Evolutionary conservation across 2,888 invertebrate genomes (phyloP), one percentile per base, ranked within the genome.

Genomic region (Trachelus stipa): DNA sequence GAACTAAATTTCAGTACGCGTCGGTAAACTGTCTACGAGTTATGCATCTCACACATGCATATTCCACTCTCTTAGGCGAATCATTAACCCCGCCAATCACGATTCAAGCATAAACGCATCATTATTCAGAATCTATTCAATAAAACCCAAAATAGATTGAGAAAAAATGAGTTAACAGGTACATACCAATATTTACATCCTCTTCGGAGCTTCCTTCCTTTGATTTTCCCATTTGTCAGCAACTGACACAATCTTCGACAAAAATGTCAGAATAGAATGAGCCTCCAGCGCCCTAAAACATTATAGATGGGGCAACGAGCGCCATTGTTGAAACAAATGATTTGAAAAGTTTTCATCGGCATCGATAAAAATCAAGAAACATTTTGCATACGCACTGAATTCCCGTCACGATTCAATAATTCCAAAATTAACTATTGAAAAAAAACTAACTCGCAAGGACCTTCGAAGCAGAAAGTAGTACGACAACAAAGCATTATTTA

Each of bases 141-240:
- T 23, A 23, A 56, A 56, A 23, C 56, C 23, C 23, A 23, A 56
- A 56, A 9, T 23, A 2, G 23, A 56, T 56, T 56, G 56, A 23
- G 0, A 23, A 71, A 34, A 9, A 71, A n/a, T 35, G 35, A 34
- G 12, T 30, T 68, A 75, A 34, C 4, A 69, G 34, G 15, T 79
- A 69, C 74, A 56, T 82, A 89, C 88, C 88, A 79, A 83, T 75
- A 77, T 75, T 82, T 40, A 83, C 78, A 30, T 88, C 88, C 74
- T 89, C 88, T 35, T 89, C 88, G n/a, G 90, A 86, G 78, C 85
- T 88, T 73, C 81, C 80, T 35, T 87, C 87, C 81, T 86, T 87
- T 34, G 83, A 75, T 80, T 89, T 89, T 75, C 86, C 87, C 89
- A 89, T 89, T 83, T 79, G 11, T 33, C 71, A 23, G 56, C 56